These are phyloP conservation scores for Zaprionus camerounensis DNA, from an alignment of 1,140 invertebrate species.

Conservation along the genomic window DNA sequence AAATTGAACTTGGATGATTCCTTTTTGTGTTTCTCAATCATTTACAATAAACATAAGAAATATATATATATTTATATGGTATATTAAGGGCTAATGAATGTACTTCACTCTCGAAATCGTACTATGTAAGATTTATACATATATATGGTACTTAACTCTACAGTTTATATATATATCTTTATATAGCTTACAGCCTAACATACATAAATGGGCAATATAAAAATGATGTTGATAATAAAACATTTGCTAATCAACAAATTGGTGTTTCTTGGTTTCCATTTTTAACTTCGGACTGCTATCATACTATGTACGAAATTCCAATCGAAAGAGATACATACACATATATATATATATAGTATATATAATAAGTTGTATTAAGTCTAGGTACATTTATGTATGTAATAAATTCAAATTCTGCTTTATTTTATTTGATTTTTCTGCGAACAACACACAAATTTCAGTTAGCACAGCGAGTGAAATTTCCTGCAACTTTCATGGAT, in stretches of 20 bases:
- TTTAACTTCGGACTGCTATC: constrained; percentile 42
- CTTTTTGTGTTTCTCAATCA: constrained; percentile 27
- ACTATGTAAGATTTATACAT: constrained; percentile 74
- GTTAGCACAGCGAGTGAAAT: constrained; percentile 56
- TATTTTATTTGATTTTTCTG: constrained; percentile 22
- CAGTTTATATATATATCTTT: constrained; percentile 54
- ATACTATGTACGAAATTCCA: constrained; percentile 70
- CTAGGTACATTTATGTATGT: constrained; percentile 27
- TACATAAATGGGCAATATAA: constrained; percentile 72
- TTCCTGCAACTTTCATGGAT: constrained; percentile 54
- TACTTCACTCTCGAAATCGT: constrained; percentile 77
- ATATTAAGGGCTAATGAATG: constrained; percentile 74
- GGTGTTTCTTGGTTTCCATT: constrained; percentile 55
- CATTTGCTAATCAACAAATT: constrained; percentile 70
- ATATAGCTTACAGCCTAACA: constrained; percentile 77
- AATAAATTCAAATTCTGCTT: constrained; percentile 61
- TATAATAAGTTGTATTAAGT: constrained; percentile 13
- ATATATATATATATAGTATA: constrained; percentile 6
- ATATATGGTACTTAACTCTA: constrained; percentile 28
- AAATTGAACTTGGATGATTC: constrained; percentile 52
- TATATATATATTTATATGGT: constrained; percentile 50
- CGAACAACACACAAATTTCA: constrained; percentile 53
- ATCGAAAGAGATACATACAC: constrained; percentile 7
- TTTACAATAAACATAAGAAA: constrained; percentile 45
- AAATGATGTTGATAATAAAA: constrained; percentile 72